phyloP scores from a whole-genome alignment of 2,888 invertebrate genomes.

The Nomada fabriciana region DNA sequence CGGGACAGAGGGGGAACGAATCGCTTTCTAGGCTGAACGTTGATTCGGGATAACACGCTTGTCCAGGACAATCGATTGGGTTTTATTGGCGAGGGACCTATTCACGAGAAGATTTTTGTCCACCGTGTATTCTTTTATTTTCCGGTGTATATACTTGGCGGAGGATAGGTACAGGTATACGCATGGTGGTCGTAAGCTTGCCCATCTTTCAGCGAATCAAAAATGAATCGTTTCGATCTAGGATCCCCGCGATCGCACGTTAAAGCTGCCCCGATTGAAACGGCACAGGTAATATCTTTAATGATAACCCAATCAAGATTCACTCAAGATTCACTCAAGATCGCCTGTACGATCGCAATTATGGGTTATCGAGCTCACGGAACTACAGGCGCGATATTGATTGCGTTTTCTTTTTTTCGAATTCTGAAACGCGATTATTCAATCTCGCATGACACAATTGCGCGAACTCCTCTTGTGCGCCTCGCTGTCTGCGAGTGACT shows the following conservation, averaged over 20 bases:
- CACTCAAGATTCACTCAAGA: no score
- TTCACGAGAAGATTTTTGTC: constrained; percentile 29
- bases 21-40: constrained; percentile 19
- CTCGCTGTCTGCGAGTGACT: constrained; percentile 66
- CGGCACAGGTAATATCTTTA: not conserved
- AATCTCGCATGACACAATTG: constrained; percentile 67
- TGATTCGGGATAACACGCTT: constrained; percentile 25
- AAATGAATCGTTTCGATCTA: not conserved
- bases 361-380: constrained; percentile 58
- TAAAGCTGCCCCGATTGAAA: not conserved
- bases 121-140: constrained; percentile 20
- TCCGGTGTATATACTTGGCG: constrained; percentile 5
- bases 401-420: constrained; percentile 58
- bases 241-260: not conserved
- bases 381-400: constrained; percentile 57
- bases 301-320: no score
- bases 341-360: constrained; percentile 23
- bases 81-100: constrained; percentile 27
- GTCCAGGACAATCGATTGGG: constrained; percentile 28
- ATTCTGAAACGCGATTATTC: constrained; percentile 71
- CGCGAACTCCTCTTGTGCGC: constrained; percentile 65
- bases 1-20: constrained; percentile 22
- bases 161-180: not conserved
- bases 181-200: not conserved
- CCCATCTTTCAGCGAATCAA: not conserved